Evolutionary conservation across 2,888 invertebrate genomes (phyloP), one percentile per base, ranked within the genome.

Genomic region (Dolomedes plantarius): DNA sequence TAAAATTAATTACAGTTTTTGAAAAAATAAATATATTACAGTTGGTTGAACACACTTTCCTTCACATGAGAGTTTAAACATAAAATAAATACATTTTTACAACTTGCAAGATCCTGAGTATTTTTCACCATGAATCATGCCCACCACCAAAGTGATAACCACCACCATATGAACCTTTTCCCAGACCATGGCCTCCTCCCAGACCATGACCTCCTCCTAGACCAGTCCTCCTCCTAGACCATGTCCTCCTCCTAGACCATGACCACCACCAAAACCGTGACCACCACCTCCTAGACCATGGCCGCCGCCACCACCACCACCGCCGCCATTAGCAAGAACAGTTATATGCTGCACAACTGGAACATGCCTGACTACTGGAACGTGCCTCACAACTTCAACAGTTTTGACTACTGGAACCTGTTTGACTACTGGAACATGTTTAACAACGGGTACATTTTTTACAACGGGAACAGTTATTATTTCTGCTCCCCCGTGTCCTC

Each of bases 381-480:
- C 56, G 23, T 56, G 56, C 11, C 16, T 56, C n/a, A 56, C 56
- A 23, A 56, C 56, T 56, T 56, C 56, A 1, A 56, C 56, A 6
- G 56, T 56, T 23, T 56, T 56, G 0, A 56, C 56, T 11, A 56
- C 56, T 23, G 56, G 56, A 23, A 56, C 56, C 23, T 56, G 7
- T 23, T 11, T 56, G 6, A 56, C 56, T 56, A 56, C 23, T 6
- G 56, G 56, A 23, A 56, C 56, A 23, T 56, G 56, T 56, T 23
- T 56, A 7, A 56, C 56, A 16, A 56, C 23, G 56, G 19, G 56
- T 23, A 56, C 56, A 23, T 56, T 56, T 23, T 56, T 56, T 6
- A 56, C 56, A 5, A 56, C 56, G 5, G 56, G 56, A 56, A 56
- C 56, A 56, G 56, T 23, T 23, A 56, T 56, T 56, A 56, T 56